These are phyloP conservation scores for Melanotaenia pygmaea DNA, from an alignment of 2,797 vertebrate genomes.

Conservation along the genomic window DNA sequence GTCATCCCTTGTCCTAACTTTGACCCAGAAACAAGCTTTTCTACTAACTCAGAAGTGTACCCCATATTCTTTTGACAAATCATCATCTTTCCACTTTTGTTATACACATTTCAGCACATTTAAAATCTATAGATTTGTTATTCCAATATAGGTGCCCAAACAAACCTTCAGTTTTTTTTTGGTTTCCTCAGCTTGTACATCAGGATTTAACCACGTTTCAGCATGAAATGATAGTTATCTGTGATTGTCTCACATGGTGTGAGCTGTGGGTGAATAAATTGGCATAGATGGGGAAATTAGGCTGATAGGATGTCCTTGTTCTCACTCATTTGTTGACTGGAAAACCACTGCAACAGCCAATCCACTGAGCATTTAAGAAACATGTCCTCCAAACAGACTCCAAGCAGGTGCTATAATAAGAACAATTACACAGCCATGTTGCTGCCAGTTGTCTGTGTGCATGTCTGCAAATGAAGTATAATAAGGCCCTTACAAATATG, in stretches of 20 bases:
- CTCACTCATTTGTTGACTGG: background rate
- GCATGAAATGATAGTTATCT: background rate
- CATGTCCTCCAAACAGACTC: constrained; percentile 4
- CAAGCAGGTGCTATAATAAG: constrained; percentile 4
- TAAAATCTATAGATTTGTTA: background rate
- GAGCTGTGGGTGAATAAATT: background rate
- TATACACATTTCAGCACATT: background rate
- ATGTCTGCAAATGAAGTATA: background rate
- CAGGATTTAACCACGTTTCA: background rate
- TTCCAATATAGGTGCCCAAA: background rate
- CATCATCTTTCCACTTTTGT: constrained; percentile 7
- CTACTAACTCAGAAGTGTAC: constrained; percentile 37
- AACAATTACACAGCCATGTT: background rate
- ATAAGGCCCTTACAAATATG: constrained; percentile 4
- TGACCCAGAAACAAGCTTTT: constrained; percentile 46
- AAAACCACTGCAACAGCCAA: background rate
- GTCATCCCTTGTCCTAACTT: constrained; percentile 22
- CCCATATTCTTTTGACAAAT: constrained; percentile 42
- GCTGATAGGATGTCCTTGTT: background rate
- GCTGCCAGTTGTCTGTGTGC: background rate
- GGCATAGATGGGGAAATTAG: background rate
- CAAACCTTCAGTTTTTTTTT: constrained; percentile 1
- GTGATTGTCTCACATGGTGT: background rate
- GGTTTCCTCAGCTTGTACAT: background rate
- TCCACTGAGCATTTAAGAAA: background rate